Evolutionary conservation across 1,140 invertebrate genomes (phyloP), one percentile per base, ranked within the genome.

Genomic region (Lepidotrigona ventralis): DNA sequence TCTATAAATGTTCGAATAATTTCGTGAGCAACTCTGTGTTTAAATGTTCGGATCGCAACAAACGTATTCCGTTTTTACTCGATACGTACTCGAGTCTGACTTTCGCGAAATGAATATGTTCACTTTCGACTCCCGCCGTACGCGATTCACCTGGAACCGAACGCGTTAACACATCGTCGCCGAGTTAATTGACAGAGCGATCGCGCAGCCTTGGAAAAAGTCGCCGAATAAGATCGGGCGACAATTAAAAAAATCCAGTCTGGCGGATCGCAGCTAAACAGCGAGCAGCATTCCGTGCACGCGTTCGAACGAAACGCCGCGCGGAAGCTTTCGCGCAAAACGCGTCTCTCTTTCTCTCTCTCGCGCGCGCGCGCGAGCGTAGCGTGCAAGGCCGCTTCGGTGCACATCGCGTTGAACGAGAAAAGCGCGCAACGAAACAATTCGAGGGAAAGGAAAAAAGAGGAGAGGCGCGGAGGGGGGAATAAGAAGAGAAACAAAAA

Each of bases 371-470:
- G 58, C 23, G 58, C 58, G 58, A n/a, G n/a, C 23, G 58, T n/a
- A 23, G 23, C 23, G 58, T n/a, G 58, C 12, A n/a, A 60, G 58
- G n/a, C 58, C 58, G 39, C 39, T 8, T 6, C 8, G 58, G n/a
- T 60, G 58, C 58, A n/a, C 58, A 60, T 60, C 58, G 58, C 23
- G n/a, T n/a, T 68, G 77, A 33, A 54, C 85, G 21, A 33, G 33
- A 58, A 81, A 69, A 72, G 72, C 33, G 53, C 21, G 77, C 9
- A 26, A 6, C 46, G 29, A 53, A 17, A n/a, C 53, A 60, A n/a
- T 23, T 46, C 8, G 39, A 60, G 23, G 4, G 23, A 58, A 56
- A n/a, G 23, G 23, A 9, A 60, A 23, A 58, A 9, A 63, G 4
- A 60, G 4, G 60, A 63, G 60, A 26, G 54, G 4, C 14, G 15